Evolutionary conservation across 2,888 invertebrate genomes (phyloP).

Genomic region (Ceramica pisi): DNA sequence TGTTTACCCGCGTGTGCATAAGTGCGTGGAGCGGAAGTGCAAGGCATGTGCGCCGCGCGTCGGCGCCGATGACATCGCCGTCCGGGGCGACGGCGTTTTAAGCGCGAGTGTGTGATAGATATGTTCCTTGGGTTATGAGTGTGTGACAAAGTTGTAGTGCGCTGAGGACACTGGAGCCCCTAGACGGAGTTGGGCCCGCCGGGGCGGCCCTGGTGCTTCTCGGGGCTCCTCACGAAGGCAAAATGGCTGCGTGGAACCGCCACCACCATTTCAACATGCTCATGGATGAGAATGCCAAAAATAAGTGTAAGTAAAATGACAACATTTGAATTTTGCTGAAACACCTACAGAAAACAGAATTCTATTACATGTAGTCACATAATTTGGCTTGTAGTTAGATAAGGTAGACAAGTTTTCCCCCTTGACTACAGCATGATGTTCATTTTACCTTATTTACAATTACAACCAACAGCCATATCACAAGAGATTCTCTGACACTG

Average conservation of each 20-base stretch:
- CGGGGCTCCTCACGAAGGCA: constrained; percentile 91
- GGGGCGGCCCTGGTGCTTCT: constrained; percentile 91
- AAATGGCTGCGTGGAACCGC: constrained; percentile 94
- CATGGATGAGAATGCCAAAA: constrained; percentile 93
- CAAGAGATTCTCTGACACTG: constrained; percentile 2
- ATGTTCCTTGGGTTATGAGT: constrained; percentile 90
- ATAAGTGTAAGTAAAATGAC: constrained; percentile 91
- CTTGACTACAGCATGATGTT: constrained; percentile 18
- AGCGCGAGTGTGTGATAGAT: constrained; percentile 87
- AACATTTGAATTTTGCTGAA: background rate
- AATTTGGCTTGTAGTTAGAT: constrained; percentile 24
- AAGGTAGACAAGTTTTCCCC: constrained; percentile 22
- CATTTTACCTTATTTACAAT: background rate
- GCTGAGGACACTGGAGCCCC: constrained; percentile 92
- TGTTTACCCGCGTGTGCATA: constrained; percentile 90
- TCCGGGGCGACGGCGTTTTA: constrained; percentile 83
- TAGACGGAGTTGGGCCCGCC: constrained; percentile 92
- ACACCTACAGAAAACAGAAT: constrained; percentile 6
- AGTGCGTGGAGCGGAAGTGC: constrained; percentile 89
- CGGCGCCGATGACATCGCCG: constrained; percentile 88
- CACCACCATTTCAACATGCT: constrained; percentile 94
- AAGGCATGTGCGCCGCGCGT: constrained; percentile 88
- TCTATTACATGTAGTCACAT: constrained; percentile 11
- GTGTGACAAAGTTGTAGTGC: constrained; percentile 89
- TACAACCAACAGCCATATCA: constrained; percentile 6